phyloP scores from a whole-genome alignment of 2,113 vertebrate genomes.

The Alosa alosa region DNA sequence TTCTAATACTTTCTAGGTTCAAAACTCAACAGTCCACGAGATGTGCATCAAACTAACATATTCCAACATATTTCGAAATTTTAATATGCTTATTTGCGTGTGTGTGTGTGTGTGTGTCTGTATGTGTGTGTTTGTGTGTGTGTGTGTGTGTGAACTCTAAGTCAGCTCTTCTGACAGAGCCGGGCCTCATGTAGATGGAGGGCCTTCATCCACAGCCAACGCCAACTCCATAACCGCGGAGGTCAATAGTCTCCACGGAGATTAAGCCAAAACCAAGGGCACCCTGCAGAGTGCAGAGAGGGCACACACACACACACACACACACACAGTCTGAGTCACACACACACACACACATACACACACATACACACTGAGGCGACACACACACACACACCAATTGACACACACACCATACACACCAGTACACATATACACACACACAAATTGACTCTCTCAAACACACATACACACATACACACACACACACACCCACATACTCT shows the following conservation, averaged over 20 bases:
- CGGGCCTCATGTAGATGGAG: slow-evolving; percentile 12
- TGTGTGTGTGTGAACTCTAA: background rate
- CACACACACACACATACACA: slow-evolving; percentile 30
- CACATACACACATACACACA: slow-evolving; percentile 57
- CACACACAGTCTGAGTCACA: slow-evolving; percentile 42
- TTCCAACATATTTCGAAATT: no score
- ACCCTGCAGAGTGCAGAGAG: slow-evolving; percentile 44
- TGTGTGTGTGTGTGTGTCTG: background rate
- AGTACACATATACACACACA: slow-evolving; percentile 56
- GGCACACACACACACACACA: slow-evolving; percentile 38
- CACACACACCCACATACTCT: slow-evolving; percentile 44
- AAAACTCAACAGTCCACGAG: no score
- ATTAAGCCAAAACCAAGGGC: slow-evolving; percentile 67
- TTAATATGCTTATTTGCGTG: no score
- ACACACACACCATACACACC: slow-evolving; percentile 53
- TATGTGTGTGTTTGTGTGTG: slow-evolving; percentile 2
- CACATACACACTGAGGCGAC: slow-evolving; percentile 51
- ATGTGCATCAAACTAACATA: no score
- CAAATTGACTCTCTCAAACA: slow-evolving; percentile 53
- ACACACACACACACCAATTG: slow-evolving; percentile 54
- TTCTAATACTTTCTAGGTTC: no score
- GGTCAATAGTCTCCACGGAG: slow-evolving; percentile 60
- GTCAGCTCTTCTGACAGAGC: slow-evolving; percentile 7
- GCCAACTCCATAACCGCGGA: slow-evolving; percentile 61
- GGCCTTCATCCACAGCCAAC: slow-evolving; percentile 46